These are phyloP conservation scores for Neofelis nebulosa DNA, from an alignment of 2,113 vertebrate genomes.

Conservation along the genomic window DNA sequence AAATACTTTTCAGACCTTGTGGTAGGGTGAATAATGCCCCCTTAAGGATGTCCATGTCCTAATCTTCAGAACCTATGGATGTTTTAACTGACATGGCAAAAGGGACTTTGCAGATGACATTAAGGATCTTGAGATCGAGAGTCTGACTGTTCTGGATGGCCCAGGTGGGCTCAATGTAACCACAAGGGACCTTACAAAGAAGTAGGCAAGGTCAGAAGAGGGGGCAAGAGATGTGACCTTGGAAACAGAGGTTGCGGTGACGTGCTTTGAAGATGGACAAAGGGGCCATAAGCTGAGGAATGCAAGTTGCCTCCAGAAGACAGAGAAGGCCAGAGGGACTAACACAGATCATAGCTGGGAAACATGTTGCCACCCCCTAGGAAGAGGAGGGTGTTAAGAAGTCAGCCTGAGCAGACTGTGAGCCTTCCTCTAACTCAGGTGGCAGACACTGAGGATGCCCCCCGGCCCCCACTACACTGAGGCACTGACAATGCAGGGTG, in stretches of 20 bases:
- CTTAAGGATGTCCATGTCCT: neutral
- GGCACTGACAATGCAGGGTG: neutral
- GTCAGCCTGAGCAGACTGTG: neutral
- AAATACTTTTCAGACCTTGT: neutral
- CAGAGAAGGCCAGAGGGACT: neutral
- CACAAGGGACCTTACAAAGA: neutral
- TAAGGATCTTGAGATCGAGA: neutral
- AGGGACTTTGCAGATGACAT: neutral
- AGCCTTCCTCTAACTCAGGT: neutral
- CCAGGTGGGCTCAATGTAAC: neutral
- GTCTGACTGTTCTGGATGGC: neutral
- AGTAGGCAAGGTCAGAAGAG: neutral
- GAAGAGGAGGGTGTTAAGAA: neutral
- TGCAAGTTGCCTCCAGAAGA: neutral
- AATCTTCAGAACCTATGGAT: neutral
- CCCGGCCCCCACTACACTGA: rapidly evolving
- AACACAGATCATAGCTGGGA: too few relatives aligned
- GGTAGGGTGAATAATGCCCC: neutral
- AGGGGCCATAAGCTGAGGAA: neutral
- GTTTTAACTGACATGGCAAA: neutral
- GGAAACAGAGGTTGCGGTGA: neutral
- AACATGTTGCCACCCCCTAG: neutral
- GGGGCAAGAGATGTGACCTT: neutral
- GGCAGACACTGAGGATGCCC: too few relatives aligned
- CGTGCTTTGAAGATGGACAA: neutral